Evolutionary conservation across 2,888 invertebrate genomes (phyloP).

Genomic region (Nephrotoma guestfalica): DNA sequence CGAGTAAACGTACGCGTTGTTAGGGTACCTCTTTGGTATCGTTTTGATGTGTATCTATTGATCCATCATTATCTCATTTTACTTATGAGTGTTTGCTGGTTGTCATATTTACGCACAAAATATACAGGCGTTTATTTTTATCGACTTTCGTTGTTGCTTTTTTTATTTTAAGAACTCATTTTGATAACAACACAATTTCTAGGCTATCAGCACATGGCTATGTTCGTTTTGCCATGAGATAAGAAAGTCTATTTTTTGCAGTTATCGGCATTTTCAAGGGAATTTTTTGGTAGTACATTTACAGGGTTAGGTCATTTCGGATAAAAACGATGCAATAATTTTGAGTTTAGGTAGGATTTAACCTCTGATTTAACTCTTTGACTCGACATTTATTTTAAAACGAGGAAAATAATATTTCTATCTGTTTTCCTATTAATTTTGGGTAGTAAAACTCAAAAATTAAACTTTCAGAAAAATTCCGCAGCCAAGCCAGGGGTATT

Average conservation of each 20-base stretch:
- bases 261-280: too few species aligned
- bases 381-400: too few species aligned
- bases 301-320: too few species aligned
- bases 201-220: background rate
- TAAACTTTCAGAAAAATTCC: background rate
- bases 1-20: background rate
- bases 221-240: too few species aligned
- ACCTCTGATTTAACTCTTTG: too few species aligned
- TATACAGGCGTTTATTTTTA: background rate
- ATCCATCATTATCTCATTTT: background rate
- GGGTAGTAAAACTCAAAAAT: background rate
- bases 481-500: too few species aligned
- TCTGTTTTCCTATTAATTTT: background rate
- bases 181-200: background rate
- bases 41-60: background rate
- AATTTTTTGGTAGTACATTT: too few species aligned
- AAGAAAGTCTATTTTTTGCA: too few species aligned
- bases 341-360: too few species aligned
- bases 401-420: too few species aligned
- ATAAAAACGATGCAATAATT: too few species aligned
- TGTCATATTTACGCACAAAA: background rate
- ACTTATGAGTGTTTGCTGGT: background rate
- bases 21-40: background rate
- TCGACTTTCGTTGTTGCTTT: background rate
- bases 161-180: background rate